Percentiles rank a stretch among this genome's conserved stretches.
phyloP scores from a whole-genome alignment of 2,797 vertebrate genomes.

The Pagetopsis macropterus region DNA sequence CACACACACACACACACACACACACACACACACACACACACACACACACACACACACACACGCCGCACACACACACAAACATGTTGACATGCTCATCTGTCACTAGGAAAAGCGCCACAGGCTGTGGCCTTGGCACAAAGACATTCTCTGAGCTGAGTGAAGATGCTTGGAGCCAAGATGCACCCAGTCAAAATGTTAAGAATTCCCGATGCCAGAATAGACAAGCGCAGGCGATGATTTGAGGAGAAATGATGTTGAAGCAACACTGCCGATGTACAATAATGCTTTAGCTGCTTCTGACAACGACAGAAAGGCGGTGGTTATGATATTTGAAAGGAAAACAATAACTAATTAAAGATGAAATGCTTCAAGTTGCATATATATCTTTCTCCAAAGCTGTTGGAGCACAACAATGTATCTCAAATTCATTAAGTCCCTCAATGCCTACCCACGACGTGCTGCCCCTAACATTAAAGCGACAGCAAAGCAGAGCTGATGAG shows the following conservation, averaged over 20 bases:
- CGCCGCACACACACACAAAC: slow-evolving; percentile 63
- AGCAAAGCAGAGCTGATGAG: slow-evolving; percentile 43
- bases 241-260: slow-evolving; percentile 80
- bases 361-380: slow-evolving; percentile 1
- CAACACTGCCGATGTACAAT: slow-evolving; percentile 43
- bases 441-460: slow-evolving; percentile 30
- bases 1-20: slow-evolving; percentile 51
- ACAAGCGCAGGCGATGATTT: slow-evolving; percentile 80
- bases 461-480: slow-evolving; percentile 45
- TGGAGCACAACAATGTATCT: not conserved
- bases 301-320: slow-evolving; percentile 20
- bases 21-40: too few species aligned
- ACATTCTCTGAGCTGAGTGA: slow-evolving; percentile 82
- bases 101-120: slow-evolving; percentile 83
- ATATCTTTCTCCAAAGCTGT: not conserved
- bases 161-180: slow-evolving; percentile 84
- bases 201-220: slow-evolving; percentile 82
- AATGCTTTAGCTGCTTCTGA: slow-evolving; percentile 42
- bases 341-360: not conserved
- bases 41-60: slow-evolving; percentile 3
- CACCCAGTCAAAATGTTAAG: slow-evolving; percentile 85
- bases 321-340: slow-evolving; percentile 14
- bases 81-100: slow-evolving; percentile 86
- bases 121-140: slow-evolving; percentile 86
- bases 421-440: not conserved